These are phyloP conservation scores for Dermatemys mawii DNA, from an alignment of 2,113 vertebrate genomes.

Conservation along the genomic window DNA sequence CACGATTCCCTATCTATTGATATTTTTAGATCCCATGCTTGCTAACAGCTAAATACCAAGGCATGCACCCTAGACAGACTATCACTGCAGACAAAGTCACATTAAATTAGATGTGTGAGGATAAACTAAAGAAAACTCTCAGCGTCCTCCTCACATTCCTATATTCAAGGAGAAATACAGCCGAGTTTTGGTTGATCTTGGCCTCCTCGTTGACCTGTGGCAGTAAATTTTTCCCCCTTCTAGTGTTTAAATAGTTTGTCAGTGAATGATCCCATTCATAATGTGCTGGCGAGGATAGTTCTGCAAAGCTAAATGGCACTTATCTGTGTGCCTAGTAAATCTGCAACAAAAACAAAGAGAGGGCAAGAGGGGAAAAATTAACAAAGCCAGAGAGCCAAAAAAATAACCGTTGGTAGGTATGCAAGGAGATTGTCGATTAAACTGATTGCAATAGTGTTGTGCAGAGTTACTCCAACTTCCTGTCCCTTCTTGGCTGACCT, in stretches of 20 bases:
- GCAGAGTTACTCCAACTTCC: background rate
- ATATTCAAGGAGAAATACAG: conserved; percentile 39
- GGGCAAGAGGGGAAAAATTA: conserved; percentile 30
- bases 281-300: conserved; percentile 73
- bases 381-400: conserved; percentile 8
- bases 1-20: conserved; percentile 17
- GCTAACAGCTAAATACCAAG: conserved; percentile 47
- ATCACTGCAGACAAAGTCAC: conserved; percentile 31
- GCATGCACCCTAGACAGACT: conserved; percentile 61
- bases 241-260: conserved; percentile 73
- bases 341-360: conserved; percentile 78
- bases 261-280: conserved; percentile 81
- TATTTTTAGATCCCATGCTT: conserved; percentile 41
- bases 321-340: conserved; percentile 75
- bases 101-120: conserved; percentile 33
- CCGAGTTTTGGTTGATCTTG: conserved; percentile 78
- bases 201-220: conserved; percentile 72
- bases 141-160: conserved; percentile 58
- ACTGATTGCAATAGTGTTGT: background rate
- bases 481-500: conserved; percentile 7
- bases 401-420: background rate
- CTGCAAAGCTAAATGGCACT: conserved; percentile 69
- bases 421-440: conserved; percentile 39
- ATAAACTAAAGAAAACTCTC: conserved; percentile 50
- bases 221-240: conserved; percentile 63